A percentile compares a stretch with the other conserved stretches of the same genome.
Evolutionary conservation across 2,113 vertebrate genomes (phyloP).

Genomic region (Nematolebias whitei): DNA sequence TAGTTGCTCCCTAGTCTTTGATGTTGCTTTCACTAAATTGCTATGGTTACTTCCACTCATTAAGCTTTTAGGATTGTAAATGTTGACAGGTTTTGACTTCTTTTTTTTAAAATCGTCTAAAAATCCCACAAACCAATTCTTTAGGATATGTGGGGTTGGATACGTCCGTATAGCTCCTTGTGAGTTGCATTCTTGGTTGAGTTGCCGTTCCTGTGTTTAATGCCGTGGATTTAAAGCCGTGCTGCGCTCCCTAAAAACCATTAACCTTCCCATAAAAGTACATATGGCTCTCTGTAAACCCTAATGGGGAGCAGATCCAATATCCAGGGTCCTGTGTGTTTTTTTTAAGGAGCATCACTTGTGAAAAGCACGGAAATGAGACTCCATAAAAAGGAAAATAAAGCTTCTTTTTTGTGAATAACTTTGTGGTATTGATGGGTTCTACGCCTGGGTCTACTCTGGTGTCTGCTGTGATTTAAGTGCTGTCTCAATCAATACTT

Average conservation of each 20-base stretch:
- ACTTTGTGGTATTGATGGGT: constrained; percentile 31
- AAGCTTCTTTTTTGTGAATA: constrained; percentile 48
- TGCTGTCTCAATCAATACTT: constrained; percentile 41
- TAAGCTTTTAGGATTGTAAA: constrained; percentile 76
- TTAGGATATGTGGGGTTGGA: neutral
- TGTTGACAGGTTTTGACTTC: constrained; percentile 61
- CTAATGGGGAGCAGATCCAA: constrained; percentile 69
- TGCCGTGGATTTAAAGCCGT: constrained; percentile 68
- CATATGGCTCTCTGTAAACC: constrained; percentile 80
- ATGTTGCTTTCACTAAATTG: constrained; percentile 78
- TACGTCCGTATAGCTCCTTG: constrained; percentile 4
- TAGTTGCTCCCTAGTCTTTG: constrained; percentile 72
- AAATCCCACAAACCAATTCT: constrained; percentile 13
- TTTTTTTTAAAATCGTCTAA: too few relatives aligned
- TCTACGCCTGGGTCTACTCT: constrained; percentile 12
- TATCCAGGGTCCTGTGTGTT: constrained; percentile 58
- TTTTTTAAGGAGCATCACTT: constrained; percentile 56
- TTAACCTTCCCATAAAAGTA: constrained; percentile 81
- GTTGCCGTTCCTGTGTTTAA: constrained; percentile 67
- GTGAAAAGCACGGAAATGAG: constrained; percentile 68
- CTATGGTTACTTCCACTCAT: constrained; percentile 76
- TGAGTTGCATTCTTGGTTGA: constrained; percentile 55
- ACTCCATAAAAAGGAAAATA: constrained; percentile 67
- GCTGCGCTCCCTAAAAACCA: constrained; percentile 76
- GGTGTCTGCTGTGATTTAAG: constrained; percentile 28